Base-by-base conservation (phyloP, 2,888 invertebrate species). In the Nomada goodeniana region DNA sequence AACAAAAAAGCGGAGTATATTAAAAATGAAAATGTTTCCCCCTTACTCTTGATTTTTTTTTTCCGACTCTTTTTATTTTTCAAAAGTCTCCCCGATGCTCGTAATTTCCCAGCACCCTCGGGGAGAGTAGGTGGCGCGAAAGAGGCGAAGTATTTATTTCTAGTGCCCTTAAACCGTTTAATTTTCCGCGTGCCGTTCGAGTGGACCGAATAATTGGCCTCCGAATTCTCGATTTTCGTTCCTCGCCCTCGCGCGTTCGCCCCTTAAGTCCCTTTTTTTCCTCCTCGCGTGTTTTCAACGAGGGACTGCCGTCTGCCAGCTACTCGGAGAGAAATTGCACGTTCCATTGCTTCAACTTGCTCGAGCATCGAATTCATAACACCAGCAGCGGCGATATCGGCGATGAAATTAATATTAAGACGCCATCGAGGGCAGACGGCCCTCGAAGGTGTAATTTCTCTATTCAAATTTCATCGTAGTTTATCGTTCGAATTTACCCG, bases 111-210 rank as follows among this genome's bases (percentile, higher is more conserved):
- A 72, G 71, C 74, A 69, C 59, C 79, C 82, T 83, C 75, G 71
- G 74, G 63, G 15, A 55, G 73, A 75, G 65, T 75, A 63, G 67
- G 67, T 68, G 67, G 59, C 72, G 60, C 53, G 47, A 78, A 78
- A 76, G 59, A 26, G 73, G 64, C 73, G 65, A 80, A 77, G 74
- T 84, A 84, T 84, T 84, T 84, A 83, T 76, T 76, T 82, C 57
- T 26, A 82, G 74, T n/a, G 71, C 65, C 70, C 74, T 79, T 67
- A 69, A 79, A 75, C 59, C 80, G 72, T 85, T 85, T 85, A 85
- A 85, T 85, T 82, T 74, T 29, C 53, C 70, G 53, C 75, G 76
- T 79, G 70, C 73, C 23, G 72, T 81, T 84, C 72, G 68, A 84
- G 81, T 75, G 65, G 61, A 47, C 75, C 60, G 60, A 82, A 74